Conservation (phyloP, 92 coral and sea anemone genomes). For the Anthopleura xanthogrammica region DNA sequence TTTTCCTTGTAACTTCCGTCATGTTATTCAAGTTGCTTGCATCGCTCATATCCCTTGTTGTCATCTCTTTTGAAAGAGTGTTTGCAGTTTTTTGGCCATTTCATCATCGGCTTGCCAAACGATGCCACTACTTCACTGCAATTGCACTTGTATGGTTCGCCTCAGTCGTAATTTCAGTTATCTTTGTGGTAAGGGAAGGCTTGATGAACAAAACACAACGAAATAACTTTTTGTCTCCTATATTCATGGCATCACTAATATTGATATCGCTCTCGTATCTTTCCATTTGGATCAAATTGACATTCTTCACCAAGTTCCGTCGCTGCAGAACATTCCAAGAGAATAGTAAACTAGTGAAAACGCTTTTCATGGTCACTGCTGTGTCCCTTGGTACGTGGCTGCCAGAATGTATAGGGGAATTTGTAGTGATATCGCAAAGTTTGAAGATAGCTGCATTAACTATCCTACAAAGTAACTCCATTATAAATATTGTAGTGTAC, state of each 20-base stretch:
- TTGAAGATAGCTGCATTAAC: too few relatives aligned
- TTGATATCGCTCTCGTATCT: slow-evolving; percentile 2
- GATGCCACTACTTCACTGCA: neutral
- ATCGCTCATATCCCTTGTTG: neutral
- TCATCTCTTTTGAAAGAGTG: neutral
- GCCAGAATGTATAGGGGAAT: neutral
- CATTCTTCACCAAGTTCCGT: slow-evolving; percentile 6
- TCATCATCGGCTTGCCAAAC: neutral
- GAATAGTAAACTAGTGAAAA: slow-evolving; percentile 8
- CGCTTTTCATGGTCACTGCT: slow-evolving; percentile 9
- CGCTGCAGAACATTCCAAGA: slow-evolving; percentile 1
- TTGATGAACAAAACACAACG: too few relatives aligned
- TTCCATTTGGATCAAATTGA: slow-evolving; percentile 11
- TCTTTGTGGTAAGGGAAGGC: neutral
- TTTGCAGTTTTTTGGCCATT: slow-evolving; percentile 7
- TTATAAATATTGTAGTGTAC: slow-evolving; percentile 8
- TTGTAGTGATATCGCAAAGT: neutral
- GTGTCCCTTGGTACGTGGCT: slow-evolving; percentile 16
- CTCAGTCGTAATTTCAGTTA: neutral
- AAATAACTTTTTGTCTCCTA: neutral
- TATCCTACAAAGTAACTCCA: neutral
- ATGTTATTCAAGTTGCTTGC: neutral
- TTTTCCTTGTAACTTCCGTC: too few relatives aligned
- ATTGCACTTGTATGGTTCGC: neutral
- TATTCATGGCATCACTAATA: neutral